Base-by-base conservation (phyloP, 2,113 vertebrate species). In the Poecile atricapillus region DNA sequence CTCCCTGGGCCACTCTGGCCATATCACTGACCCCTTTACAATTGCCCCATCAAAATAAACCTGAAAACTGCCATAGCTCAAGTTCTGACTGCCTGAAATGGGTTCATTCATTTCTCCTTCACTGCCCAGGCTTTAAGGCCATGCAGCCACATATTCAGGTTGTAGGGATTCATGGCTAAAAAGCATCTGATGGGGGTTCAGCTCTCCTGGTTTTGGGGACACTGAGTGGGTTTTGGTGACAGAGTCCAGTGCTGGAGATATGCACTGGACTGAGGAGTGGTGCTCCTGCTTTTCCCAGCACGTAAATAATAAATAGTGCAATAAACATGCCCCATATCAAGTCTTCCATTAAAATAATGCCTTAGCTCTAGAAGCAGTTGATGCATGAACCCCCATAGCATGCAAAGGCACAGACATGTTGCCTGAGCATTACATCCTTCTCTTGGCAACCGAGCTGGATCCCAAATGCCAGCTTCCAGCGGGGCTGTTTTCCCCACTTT, bases 381-480 rank as follows among this genome's bases (percentile, higher is more conserved):
- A 8, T 43, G 25, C 23, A 2, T 35, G 82, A 77, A 4, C 23
- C 13, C 21, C 63, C 50, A 10, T 50, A 64, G 88, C 90, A 95
- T 22, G 85, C 85, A 43, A 88, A 90, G 89, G 53, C 83, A 69
- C 50, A 86, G 76, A 56, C 83, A 5, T 70, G 83, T 83, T 0
- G 9, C 73, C 68, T 33, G 55, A 89, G 74, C 87, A 11, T 60
- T 90, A 11, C 46, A 71, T 53, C 71, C 84, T 85, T 76, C 82
- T 74, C 56, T 24, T 94, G 87, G 83, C 89, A 79, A 24, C 83
- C 33, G 43, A 87, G 59, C 83, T 92, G 1, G 39, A 60, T 67
- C 93, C 89, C 90, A 77, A 91, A 56, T 75, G 79, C 79, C 93
- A 94, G 71, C 82, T 84, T 95, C 88, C 92, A 92, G 47, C 25